Base-by-base conservation (phyloP, 2,113 vertebrate species). In the Otolemur garnettii region DNA sequence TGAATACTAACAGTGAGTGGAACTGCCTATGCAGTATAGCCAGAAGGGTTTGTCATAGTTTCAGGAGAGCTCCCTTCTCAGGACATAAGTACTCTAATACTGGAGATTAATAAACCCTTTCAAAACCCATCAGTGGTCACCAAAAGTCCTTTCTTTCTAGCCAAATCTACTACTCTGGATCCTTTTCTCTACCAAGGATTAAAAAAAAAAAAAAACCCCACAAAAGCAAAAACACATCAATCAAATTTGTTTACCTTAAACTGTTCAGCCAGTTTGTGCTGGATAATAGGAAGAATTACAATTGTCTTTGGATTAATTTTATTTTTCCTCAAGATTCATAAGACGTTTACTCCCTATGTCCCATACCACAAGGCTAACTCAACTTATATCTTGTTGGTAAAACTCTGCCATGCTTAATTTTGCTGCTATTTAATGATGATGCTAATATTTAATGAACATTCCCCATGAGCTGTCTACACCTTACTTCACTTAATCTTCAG, bases 71-170 rank as follows among this genome's bases (percentile, higher is more conserved):
- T 33, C 64, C 66, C 90, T 85, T 85, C 62, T 93, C 33, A 82
- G 24, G 74, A 90, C 19, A 15, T 84, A 87, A 96, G 77, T 66
- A 55, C 80, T 82, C 50, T 59, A 91, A 84, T 93, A 90, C 96
- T 69, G 33, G 45, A 90, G n/a, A 84, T 95, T 24, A 96, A 83
- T 75, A 92, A 71, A 53, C 77, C 4, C 72, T 96, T 96, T 92
- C 77, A 94, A 84, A 90, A 57, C 9, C 9, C 84, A 53, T 42
- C 30, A 35, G 18, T 14, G 15, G 77, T 66, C 60, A 60, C 38
- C 92, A 87, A 50, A 93, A 94, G 22, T 7, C 28, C 55, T 53
- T 69, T 79, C 79, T 24, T 26, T n/a, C 18, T 26, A 80, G 62
- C 71, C 90, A 96, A 85, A 69, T 91, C 59, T 93, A 42, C 66